Evolutionary conservation across 1,140 invertebrate species (phyloP).

Genomic region (Lethrus apterus): DNA sequence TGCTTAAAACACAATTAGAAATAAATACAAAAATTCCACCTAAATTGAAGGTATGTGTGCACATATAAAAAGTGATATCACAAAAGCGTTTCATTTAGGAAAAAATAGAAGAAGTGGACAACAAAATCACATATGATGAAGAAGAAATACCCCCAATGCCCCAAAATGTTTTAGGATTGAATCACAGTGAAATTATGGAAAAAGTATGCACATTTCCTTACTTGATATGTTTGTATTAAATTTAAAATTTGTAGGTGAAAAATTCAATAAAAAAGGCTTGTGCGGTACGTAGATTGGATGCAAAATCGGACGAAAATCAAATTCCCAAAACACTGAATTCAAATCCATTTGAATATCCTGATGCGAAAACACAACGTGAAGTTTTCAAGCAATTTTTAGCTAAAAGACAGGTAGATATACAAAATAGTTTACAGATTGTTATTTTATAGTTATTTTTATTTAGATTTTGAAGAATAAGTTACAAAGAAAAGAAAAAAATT

Average conservation of each 20-base stretch:
- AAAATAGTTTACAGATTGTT: constrained; percentile 11
- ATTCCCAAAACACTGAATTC: constrained; percentile 11
- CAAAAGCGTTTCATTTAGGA: constrained; percentile 28
- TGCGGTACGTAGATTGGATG: constrained; percentile 18
- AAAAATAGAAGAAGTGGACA: constrained; percentile 44
- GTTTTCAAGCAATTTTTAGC: constrained; percentile 29
- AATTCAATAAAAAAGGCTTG: constrained; percentile 21
- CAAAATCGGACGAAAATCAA: background rate
- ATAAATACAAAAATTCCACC: constrained; percentile 43
- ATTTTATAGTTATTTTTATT: constrained; percentile 8
- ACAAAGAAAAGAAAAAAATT: constrained; percentile 23
- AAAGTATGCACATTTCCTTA: constrained; percentile 22
- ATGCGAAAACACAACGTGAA: constrained; percentile 22
- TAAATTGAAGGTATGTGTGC: constrained; percentile 41
- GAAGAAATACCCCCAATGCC: constrained; percentile 52
- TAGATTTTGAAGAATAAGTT: constrained; percentile 23
- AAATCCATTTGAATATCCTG: constrained; percentile 20
- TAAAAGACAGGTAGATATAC: constrained; percentile 24
- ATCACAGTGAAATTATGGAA: constrained; percentile 56
- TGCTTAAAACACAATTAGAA: constrained; percentile 43
- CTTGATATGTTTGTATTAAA: background rate
- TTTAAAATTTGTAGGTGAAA: constrained; percentile 19
- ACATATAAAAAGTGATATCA: background rate
- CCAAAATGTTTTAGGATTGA: constrained; percentile 60
- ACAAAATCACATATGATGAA: constrained; percentile 33